Conservation (phyloP, 2,797 vertebrate genomes). For the Allobates femoralis region DNA sequence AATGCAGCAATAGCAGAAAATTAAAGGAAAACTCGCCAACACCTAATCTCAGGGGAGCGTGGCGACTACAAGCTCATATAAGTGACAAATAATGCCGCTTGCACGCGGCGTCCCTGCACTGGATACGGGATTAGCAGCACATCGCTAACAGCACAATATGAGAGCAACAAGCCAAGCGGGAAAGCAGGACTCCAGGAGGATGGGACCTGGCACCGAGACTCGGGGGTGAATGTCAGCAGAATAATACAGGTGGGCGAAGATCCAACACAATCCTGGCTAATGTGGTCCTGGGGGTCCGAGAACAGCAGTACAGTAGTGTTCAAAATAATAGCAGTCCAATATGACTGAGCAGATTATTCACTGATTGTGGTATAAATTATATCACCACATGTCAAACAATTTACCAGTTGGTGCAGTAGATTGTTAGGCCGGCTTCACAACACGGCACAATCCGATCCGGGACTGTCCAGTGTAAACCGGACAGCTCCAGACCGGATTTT, state of each 20-base stretch:
- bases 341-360: too few relatives aligned
- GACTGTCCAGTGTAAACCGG: too few relatives aligned
- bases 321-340: too few relatives aligned
- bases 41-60: constrained; percentile 31
- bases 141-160: constrained; percentile 4
- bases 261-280: not conserved
- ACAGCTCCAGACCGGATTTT: too few relatives aligned
- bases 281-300: not conserved
- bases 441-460: too few relatives aligned
- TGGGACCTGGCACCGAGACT: not conserved
- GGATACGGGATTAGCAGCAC: constrained; percentile 16
- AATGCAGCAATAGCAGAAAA: constrained; percentile 52
- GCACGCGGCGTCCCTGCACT: not conserved
- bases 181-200: not conserved
- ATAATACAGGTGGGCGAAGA: not conserved
- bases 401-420: too few relatives aligned
- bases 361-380: too few relatives aligned
- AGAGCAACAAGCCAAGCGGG: not conserved
- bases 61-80: constrained; percentile 23
- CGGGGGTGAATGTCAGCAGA: not conserved
- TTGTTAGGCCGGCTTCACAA: too few relatives aligned
- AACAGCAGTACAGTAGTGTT: too few relatives aligned
- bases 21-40: constrained; percentile 39
- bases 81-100: constrained; percentile 21
- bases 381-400: too few relatives aligned